Percentiles rank a stretch among this genome's conserved stretches.
phyloP scores from a whole-genome alignment of 2,113 vertebrate genomes.

The Hippocampus mohnikei region DNA sequence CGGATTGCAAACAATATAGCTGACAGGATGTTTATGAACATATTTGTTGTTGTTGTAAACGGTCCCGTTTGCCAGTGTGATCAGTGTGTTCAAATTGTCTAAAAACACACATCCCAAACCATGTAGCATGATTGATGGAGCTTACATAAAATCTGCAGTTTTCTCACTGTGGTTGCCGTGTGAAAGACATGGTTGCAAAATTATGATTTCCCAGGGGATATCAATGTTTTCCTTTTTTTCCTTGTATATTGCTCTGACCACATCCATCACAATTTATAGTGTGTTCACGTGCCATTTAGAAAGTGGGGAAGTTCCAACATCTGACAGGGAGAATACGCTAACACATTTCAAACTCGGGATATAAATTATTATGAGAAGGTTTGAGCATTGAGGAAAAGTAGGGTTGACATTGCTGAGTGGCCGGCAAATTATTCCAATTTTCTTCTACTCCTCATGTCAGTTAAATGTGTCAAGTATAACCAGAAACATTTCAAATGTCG shows the following conservation, averaged over 20 bases:
- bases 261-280: background rate
- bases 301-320: background rate
- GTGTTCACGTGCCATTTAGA: background rate
- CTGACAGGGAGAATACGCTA: background rate
- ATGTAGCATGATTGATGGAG: background rate
- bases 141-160: background rate
- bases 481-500: background rate
- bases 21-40: too few relatives aligned
- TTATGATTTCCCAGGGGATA: slow-evolving; percentile 3
- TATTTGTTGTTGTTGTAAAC: too few relatives aligned
- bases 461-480: background rate
- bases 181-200: background rate
- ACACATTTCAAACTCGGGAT: background rate
- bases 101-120: background rate
- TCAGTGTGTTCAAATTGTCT: background rate
- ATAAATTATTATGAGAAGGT: background rate
- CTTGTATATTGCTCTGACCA: background rate
- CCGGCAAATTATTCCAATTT: background rate
- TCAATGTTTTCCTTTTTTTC: background rate
- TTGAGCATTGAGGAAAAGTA: background rate
- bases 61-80: background rate
- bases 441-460: background rate
- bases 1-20: too few relatives aligned
- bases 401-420: background rate
- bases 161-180: background rate